Conservation (phyloP, 2,888 invertebrate species). For the Pterostichus niger region DNA sequence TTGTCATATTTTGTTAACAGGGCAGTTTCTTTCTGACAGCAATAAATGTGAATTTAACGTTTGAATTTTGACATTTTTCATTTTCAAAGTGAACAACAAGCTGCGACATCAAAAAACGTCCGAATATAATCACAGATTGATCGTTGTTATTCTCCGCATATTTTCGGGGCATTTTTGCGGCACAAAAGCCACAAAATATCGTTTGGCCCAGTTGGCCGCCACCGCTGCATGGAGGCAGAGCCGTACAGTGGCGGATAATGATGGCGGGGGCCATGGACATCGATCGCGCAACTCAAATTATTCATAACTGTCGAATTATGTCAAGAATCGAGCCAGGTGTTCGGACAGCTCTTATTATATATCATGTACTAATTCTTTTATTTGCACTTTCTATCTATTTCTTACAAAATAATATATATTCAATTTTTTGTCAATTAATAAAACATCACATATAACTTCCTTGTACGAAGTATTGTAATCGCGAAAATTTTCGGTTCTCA, state of each 20-base stretch:
- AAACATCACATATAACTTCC: too few relatives aligned
- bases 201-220: background rate
- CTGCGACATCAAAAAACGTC: slow-evolving; percentile 46
- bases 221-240: background rate
- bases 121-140: slow-evolving; percentile 44
- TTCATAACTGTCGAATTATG: slow-evolving; percentile 27
- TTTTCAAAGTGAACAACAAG: background rate
- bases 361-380: too few relatives aligned
- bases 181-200: slow-evolving; percentile 48
- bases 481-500: too few relatives aligned
- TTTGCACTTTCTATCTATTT: too few relatives aligned
- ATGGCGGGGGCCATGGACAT: background rate
- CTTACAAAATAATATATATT: too few relatives aligned
- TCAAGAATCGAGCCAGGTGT: slow-evolving; percentile 1
- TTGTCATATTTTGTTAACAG: slow-evolving; percentile 52
- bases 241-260: slow-evolving; percentile 10
- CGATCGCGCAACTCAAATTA: slow-evolving; percentile 13
- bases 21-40: slow-evolving; percentile 53
- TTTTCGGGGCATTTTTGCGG: slow-evolving; percentile 49
- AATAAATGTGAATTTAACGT: slow-evolving; percentile 53
- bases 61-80: slow-evolving; percentile 48
- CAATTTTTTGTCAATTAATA: too few relatives aligned
- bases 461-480: too few relatives aligned
- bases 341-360: too few relatives aligned
- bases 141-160: slow-evolving; percentile 54